Evolutionary conservation across 2,888 invertebrate species (phyloP).

Genomic region (Antheraea yamamai): DNA sequence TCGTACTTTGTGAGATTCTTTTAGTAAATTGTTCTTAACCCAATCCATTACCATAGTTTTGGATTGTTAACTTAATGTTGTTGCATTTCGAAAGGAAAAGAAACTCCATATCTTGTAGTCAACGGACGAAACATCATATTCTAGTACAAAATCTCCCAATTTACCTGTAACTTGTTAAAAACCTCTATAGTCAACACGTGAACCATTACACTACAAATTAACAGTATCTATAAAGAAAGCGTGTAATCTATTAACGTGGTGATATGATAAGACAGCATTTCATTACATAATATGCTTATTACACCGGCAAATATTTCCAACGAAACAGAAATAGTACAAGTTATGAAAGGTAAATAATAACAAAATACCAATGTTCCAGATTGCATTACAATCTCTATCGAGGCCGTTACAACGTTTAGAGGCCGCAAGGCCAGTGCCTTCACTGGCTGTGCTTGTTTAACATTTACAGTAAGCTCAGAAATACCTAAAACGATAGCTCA

Average conservation of each 20-base stretch:
- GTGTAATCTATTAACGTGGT: background rate
- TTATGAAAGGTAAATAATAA: background rate
- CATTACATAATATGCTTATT: background rate
- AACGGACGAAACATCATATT: background rate
- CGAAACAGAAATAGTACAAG: background rate
- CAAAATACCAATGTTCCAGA: slow-evolving; percentile 4
- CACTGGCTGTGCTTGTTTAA: slow-evolving; percentile 1
- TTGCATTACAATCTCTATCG: slow-evolving; percentile 6
- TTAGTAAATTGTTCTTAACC: no score
- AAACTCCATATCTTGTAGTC: background rate
- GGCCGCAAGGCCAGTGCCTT: slow-evolving; percentile 10
- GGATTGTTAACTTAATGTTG: background rate
- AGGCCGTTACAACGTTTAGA: slow-evolving; percentile 3
- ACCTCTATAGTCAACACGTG: background rate
- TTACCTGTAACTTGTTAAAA: background rate
- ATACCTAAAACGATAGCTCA: background rate
- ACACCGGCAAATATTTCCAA: background rate
- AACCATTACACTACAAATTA: no score
- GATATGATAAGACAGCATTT: background rate
- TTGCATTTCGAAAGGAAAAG: background rate
- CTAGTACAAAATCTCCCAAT: background rate
- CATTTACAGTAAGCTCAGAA: slow-evolving; percentile 3
- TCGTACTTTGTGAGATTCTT: no score
- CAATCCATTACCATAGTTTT: no score
- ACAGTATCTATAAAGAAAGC: background rate